phyloP scores from a whole-genome alignment of 2,797 vertebrate genomes.

The Gastrophryne carolinensis region DNA sequence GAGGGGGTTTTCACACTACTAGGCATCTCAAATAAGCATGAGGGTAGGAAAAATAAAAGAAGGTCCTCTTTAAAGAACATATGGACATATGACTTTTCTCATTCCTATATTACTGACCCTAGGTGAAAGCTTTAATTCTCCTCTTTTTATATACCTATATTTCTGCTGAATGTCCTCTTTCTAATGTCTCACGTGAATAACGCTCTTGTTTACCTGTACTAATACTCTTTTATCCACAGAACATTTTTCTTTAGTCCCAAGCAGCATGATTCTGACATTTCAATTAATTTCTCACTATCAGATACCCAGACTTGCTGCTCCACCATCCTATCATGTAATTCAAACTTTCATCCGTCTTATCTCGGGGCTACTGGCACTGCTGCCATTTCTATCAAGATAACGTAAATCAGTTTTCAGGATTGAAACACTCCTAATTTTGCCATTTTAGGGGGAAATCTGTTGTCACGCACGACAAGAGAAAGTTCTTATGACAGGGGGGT shows the following conservation, averaged over 20 bases:
- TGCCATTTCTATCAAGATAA: background rate
- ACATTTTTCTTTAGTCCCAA: constrained; percentile 14
- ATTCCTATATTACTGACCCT: background rate
- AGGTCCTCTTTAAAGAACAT: too few species aligned
- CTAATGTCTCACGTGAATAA: constrained; percentile 2
- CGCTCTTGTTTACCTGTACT: background rate
- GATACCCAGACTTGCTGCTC: constrained; percentile 1
- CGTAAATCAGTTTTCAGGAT: background rate
- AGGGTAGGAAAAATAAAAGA: too few species aligned
- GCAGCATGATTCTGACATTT: background rate
- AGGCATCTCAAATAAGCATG: too few species aligned
- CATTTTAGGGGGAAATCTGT: background rate
- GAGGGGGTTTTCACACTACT: too few species aligned
- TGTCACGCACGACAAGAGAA: background rate
- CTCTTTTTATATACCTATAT: background rate
- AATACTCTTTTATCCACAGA: background rate
- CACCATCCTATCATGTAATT: background rate
- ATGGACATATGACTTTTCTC: too few species aligned
- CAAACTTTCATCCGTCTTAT: background rate
- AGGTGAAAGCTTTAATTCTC: background rate
- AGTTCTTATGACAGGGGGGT: background rate
- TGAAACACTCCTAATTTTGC: background rate
- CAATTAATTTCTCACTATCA: constrained; percentile 18
- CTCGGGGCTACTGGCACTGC: background rate
- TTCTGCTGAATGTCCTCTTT: background rate